A percentile compares a stretch with the other conserved stretches of the same genome.
Conservation (phyloP, 2,888 invertebrate species). For the Drosophila anceps region DNA sequence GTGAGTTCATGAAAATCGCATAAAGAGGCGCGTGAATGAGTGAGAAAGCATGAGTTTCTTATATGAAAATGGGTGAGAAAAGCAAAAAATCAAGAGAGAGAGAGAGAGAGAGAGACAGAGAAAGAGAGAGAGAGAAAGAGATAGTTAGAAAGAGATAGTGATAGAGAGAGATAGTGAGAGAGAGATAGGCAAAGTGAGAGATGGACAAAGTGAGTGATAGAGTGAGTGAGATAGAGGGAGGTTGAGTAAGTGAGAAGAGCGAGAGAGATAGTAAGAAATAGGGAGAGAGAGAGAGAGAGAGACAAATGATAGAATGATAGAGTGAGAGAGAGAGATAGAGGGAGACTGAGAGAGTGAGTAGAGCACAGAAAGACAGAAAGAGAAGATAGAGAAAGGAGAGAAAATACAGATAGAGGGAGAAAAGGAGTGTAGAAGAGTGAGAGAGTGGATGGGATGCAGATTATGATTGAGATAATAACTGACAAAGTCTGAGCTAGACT, state of each 20-base stretch:
- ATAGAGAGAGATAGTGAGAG: too few relatives aligned
- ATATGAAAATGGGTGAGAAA: neutral
- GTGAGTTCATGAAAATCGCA: neutral
- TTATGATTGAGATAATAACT: neutral
- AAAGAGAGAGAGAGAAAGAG: neutral
- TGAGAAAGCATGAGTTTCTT: neutral
- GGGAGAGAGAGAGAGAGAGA: neutral
- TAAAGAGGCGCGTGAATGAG: neutral
- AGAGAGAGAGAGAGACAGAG: too few relatives aligned
- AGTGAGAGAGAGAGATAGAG: neutral
- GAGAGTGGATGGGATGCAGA: too few relatives aligned
- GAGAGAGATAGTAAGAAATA: neutral
- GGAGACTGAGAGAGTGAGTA: neutral
- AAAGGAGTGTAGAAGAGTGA: too few relatives aligned
- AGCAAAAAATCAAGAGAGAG: neutral
- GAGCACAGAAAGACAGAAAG: neutral
- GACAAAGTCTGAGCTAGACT: neutral
- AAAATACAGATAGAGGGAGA: neutral
- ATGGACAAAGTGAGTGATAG: neutral
- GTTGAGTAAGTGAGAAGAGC: neutral
- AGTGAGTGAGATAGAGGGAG: neutral
- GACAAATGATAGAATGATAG: too few relatives aligned
- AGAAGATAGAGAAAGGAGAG: neutral
- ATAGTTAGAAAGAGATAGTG: too few relatives aligned
- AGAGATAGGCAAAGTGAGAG: neutral